Evolutionary conservation across 2,113 vertebrate species (phyloP).

Genomic region (Bos taurus): ARS-UCD2.0 NC_037350.1:40204501-40205000

Average conservation of each 20-base stretch:
- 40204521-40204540: not conserved
- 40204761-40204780: constrained; percentile 43
- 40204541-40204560: not conserved
- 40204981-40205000: constrained; percentile 14
- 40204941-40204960: not conserved
- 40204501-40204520: not conserved
- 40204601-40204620: not conserved
- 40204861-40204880: constrained; percentile 2
- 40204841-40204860: not conserved
- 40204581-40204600: not conserved
- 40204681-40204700: constrained; percentile 33
- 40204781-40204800: constrained; percentile 15
- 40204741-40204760: constrained; percentile 59
- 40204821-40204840: not conserved
- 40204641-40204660: constrained; percentile 19
- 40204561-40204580: not conserved
- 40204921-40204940: not conserved
- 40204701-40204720: constrained; percentile 55
- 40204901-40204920: not conserved
- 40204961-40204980: not conserved
- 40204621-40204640: not conserved
- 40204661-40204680: constrained; percentile 42
- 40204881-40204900: not conserved
- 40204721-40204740: constrained; percentile 43
- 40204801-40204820: not conserved